These are phyloP conservation scores for Drosophila dunni DNA, from an alignment of 1,140 invertebrate genomes.

Conservation along the genomic window DNA sequence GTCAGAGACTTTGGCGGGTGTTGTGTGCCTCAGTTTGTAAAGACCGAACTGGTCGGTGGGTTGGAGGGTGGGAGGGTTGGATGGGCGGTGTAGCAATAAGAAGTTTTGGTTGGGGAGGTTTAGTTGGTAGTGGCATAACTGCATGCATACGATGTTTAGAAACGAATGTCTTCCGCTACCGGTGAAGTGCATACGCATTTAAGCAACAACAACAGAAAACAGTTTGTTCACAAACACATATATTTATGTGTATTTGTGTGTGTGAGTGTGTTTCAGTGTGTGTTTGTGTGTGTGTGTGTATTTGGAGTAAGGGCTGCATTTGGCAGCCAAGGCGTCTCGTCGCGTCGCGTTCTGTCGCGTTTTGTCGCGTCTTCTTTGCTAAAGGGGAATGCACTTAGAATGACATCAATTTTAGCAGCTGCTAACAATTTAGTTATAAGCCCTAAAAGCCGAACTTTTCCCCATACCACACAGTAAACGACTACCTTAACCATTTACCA, in stretches of 20 bases:
- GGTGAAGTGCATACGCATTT: conserved; percentile 59
- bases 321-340: conserved; percentile 37
- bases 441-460: neutral
- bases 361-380: neutral
- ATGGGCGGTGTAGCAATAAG: neutral
- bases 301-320: conserved; percentile 20
- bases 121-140: conserved; percentile 25
- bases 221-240: neutral
- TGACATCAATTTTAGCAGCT: conserved; percentile 55
- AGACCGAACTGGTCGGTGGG: too few species aligned
- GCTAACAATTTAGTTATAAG: conserved; percentile 45
- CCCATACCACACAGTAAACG: neutral
- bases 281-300: conserved; percentile 11
- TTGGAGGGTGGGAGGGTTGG: neutral
- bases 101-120: neutral
- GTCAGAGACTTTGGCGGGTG: conserved; percentile 36
- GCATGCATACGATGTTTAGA: conserved; percentile 52
- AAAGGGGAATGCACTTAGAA: conserved; percentile 54
- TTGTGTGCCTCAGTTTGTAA: conserved; percentile 7
- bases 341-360: neutral
- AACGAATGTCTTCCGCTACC: conserved; percentile 58
- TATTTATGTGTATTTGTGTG: neutral
- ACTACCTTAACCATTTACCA: neutral
- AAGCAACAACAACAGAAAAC: conserved; percentile 43
- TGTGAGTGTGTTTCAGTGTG: neutral